Base-by-base conservation (phyloP, 2,113 vertebrate genomes). In the Danionella cerebrum region DNA sequence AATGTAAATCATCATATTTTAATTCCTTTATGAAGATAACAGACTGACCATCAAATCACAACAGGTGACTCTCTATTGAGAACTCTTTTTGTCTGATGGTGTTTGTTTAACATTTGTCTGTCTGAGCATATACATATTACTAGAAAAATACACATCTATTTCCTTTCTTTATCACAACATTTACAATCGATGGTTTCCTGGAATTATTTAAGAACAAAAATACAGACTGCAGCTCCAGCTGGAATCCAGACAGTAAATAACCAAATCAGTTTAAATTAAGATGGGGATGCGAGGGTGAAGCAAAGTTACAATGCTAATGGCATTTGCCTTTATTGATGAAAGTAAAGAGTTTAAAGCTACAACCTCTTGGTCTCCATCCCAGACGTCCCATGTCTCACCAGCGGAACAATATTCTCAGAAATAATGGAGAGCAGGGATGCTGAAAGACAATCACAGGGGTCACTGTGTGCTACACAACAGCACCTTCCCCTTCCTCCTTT, bases 101-200 rank as follows among this genome's bases (percentile, higher is more conserved):
- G 39, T 66, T 66, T 67, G 65, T 54, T 48, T 70, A 41, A 62
- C 53, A 5, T 29, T 44, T 18, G 16, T 33, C 27, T 33, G 18
- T 33, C 54, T 47, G 14, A 76, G 14, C 39, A 70, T 33, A 36
- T 62, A 63, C 41, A 54, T 47, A 69, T 52, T 53, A 65, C 44
- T 19, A 36, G 22, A 64, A 8, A 70, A 60, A 70, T 64, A 73
- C 54, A 72, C 66, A 75, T 21, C 6, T 9, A 41, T 55, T 73
- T 67, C 63, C 69, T 58, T 55, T 63, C 39, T 60, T 51, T 5
- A 18, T 60, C 65, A 47, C 21, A 77, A 78, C 78, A 74, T 81
- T 82, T 77, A 74, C 65, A 74, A 68, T 24, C 39, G 57, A 31
- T 59, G 74, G 78, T 83, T 83, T 79, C 78, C 71, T n/a, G 21